These are phyloP conservation scores for Chaunax sp. DNA, from an alignment of 2,797 vertebrate species.

Conservation along the genomic window DNA sequence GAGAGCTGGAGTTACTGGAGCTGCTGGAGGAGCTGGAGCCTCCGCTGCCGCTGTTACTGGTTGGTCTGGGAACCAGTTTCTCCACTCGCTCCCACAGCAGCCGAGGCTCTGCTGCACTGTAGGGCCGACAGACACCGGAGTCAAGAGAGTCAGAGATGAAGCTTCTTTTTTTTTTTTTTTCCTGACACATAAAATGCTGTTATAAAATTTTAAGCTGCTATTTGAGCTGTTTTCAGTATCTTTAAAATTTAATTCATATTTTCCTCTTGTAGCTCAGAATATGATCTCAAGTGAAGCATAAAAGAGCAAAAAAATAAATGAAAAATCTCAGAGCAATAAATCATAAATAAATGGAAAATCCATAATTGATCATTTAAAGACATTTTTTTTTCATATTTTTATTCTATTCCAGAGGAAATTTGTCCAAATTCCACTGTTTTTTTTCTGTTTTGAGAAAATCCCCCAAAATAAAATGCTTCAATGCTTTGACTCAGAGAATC, in stretches of 20 bases:
- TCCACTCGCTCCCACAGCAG: slow-evolving; percentile 96
- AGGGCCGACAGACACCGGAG: slow-evolving; percentile 40
- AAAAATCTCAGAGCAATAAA: too few species aligned
- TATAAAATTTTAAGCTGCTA: not conserved
- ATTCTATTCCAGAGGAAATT: too few species aligned
- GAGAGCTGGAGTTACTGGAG: slow-evolving; percentile 94
- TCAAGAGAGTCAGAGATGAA: slow-evolving; percentile 18
- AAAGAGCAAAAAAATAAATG: not conserved
- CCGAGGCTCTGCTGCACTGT: slow-evolving; percentile 89
- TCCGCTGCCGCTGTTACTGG: slow-evolving; percentile 79
- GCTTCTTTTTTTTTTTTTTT: not conserved
- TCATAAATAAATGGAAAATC: too few species aligned
- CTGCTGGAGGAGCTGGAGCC: slow-evolving; percentile 89
- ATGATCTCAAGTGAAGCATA: too few species aligned
- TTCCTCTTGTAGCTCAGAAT: not conserved
- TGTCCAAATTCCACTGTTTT: too few species aligned
- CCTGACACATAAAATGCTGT: not conserved
- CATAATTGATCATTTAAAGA: too few species aligned
- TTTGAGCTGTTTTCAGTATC: not conserved
- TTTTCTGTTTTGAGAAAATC: too few species aligned
- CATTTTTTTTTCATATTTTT: too few species aligned
- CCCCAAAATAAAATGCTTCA: too few species aligned
- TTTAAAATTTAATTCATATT: not conserved
- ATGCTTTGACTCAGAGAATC: too few species aligned
- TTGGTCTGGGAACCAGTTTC: slow-evolving; percentile 89